Percentiles rank a stretch among this genome's conserved stretches.
phyloP scores from a whole-genome alignment of 2,888 invertebrate genomes.

The Ectemnius cavifrons region DNA sequence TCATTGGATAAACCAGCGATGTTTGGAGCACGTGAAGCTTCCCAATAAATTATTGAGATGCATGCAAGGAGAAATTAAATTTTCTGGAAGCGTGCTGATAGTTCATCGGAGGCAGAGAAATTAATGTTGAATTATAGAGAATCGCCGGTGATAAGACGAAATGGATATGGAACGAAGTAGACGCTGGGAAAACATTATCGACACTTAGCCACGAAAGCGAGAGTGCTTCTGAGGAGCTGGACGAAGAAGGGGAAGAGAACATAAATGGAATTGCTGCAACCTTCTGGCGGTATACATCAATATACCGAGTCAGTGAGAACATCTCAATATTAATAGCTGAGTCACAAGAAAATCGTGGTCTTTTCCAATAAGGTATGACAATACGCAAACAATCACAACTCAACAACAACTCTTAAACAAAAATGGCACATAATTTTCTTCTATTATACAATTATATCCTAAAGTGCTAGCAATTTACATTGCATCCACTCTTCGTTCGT shows the following conservation, averaged over 20 bases:
- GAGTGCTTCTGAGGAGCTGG: constrained; percentile 42
- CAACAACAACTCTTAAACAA: neutral
- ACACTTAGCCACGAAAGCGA: constrained; percentile 46
- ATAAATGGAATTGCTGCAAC: constrained; percentile 68
- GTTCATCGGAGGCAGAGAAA: constrained; percentile 12
- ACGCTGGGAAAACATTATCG: constrained; percentile 46
- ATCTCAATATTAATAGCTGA: constrained; percentile 38
- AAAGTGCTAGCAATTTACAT: too few relatives aligned
- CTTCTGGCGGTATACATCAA: constrained; percentile 57
- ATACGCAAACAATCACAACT: too few relatives aligned
- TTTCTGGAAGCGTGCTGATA: neutral
- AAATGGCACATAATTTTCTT: neutral
- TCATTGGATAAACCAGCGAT: too few relatives aligned
- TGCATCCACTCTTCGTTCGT: too few relatives aligned
- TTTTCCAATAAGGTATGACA: constrained; percentile 42
- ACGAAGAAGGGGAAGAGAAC: constrained; percentile 61
- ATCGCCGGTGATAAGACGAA: constrained; percentile 42
- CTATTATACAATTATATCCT: too few relatives aligned
- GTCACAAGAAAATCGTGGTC: constrained; percentile 40
- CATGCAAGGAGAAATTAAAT: neutral
- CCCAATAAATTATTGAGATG: too few relatives aligned
- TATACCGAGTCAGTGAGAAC: constrained; percentile 56
- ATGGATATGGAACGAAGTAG: constrained; percentile 24
- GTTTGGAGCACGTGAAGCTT: too few relatives aligned
- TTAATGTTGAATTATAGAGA: constrained; percentile 39